A percentile compares a stretch with the other conserved stretches of the same genome.
phyloP scores from a whole-genome alignment of 2,113 vertebrate genomes.

The Ariopsis seemanni region DNA sequence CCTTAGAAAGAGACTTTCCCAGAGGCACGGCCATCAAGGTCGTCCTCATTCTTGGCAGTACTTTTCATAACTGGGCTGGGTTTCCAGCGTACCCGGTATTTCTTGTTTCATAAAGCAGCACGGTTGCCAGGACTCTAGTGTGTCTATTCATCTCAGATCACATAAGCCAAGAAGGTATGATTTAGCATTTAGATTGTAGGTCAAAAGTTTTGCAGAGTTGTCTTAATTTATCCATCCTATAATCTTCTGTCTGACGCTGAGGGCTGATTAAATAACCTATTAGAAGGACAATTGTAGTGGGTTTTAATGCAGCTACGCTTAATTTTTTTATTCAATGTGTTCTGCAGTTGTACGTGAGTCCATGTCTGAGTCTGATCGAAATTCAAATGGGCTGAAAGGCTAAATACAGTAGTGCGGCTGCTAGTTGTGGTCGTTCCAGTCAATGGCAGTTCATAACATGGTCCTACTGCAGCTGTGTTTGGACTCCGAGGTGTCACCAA shows the following conservation, averaged over 20 bases:
- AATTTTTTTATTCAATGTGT: no score
- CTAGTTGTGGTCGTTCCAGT: background rate
- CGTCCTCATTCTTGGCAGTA: conserved; percentile 36
- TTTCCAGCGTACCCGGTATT: conserved; percentile 57
- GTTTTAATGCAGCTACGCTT: background rate
- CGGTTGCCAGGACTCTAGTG: background rate
- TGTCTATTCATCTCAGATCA: background rate
- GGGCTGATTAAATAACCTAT: background rate
- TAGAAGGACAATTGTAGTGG: background rate
- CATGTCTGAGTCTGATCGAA: background rate
- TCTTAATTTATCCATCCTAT: background rate
- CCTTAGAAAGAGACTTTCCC: background rate
- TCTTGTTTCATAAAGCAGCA: conserved; percentile 57
- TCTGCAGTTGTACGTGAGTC: background rate
- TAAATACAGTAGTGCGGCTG: background rate
- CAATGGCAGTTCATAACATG: conserved; percentile 34
- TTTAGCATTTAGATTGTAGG: background rate
- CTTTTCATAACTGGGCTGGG: conserved; percentile 54
- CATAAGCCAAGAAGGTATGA: background rate
- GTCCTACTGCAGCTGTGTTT: conserved; percentile 68
- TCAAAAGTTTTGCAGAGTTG: background rate
- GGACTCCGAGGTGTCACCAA: conserved; percentile 57
- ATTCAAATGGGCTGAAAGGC: background rate
- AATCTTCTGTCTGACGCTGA: no score
- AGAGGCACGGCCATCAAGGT: conserved; percentile 28